Conservation (phyloP, 2,888 invertebrate species). For the Plusia festucae region DNA sequence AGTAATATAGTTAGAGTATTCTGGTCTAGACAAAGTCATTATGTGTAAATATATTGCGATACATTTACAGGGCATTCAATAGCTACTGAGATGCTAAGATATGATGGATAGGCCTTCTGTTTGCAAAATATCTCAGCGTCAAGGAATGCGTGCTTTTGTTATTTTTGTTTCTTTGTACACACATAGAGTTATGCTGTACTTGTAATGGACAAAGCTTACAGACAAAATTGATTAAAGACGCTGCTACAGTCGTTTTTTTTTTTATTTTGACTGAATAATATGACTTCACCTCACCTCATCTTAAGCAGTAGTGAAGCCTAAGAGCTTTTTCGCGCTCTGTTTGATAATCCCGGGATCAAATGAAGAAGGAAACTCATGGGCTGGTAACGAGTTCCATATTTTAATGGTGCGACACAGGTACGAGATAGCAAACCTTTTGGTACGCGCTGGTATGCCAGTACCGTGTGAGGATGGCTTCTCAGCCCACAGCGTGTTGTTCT, state of each 20-base stretch:
- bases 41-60: slow-evolving; percentile 1
- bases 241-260: not conserved
- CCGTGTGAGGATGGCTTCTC: no score
- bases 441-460: no score
- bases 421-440: no score
- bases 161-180: slow-evolving; percentile 13
- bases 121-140: slow-evolving; percentile 31
- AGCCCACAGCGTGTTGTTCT: no score
- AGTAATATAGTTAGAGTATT: not conserved
- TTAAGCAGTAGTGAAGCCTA: no score
- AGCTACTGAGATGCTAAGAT: slow-evolving; percentile 11
- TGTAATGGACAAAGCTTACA: not conserved
- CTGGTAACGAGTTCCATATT: no score
- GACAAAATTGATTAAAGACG: not conserved
- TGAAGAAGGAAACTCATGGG: no score
- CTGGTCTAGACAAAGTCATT: not conserved
- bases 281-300: no score
- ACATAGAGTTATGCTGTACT: not conserved
- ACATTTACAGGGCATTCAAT: slow-evolving; percentile 14
- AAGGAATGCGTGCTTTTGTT: slow-evolving; percentile 22
- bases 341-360: no score
- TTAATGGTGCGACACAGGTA: no score
- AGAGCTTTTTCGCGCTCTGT: no score
- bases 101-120: slow-evolving; percentile 39
- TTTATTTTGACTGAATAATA: no score